Conservation (phyloP, 64 coral and sea anemone species). For the Anthopleura sola region DNA sequence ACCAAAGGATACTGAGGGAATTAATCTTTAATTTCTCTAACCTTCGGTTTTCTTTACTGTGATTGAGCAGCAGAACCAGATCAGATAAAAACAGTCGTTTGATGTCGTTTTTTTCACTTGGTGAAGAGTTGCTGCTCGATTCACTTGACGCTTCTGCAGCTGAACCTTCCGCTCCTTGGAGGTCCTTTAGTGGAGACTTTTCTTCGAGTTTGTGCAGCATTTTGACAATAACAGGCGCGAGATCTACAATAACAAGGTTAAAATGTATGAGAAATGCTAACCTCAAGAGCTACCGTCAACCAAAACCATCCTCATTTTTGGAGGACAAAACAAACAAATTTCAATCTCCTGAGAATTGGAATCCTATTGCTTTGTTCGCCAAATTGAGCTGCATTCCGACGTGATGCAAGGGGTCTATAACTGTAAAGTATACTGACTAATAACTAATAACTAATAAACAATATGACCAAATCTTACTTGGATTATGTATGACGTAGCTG, state of each 20-base stretch:
- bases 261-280: too few species aligned
- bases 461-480: conserved; percentile 53
- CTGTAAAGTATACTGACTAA: too few species aligned
- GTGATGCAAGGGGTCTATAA: too few species aligned
- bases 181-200: conserved; percentile 26
- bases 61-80: conserved; percentile 86
- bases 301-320: too few species aligned
- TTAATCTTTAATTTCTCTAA: too few species aligned
- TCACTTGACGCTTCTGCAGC: background rate
- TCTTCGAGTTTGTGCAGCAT: conserved; percentile 67
- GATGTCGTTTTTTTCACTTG: conserved; percentile 72
- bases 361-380: too few species aligned
- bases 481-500: conserved; percentile 68
- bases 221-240: conserved; percentile 72
- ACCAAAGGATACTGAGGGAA: too few species aligned
- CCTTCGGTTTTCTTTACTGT: conserved; percentile 91
- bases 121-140: background rate
- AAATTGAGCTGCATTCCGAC: too few species aligned
- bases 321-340: too few species aligned
- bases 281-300: too few species aligned
- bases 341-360: too few species aligned
- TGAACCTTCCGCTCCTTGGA: background rate
- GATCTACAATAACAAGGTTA: conserved; percentile 17
- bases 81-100: conserved; percentile 91
- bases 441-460: background rate